Evolutionary conservation across 2,797 vertebrate genomes (phyloP), one percentile per base, ranked within the genome.

Genomic region (Pelobates cultripes): DNA sequence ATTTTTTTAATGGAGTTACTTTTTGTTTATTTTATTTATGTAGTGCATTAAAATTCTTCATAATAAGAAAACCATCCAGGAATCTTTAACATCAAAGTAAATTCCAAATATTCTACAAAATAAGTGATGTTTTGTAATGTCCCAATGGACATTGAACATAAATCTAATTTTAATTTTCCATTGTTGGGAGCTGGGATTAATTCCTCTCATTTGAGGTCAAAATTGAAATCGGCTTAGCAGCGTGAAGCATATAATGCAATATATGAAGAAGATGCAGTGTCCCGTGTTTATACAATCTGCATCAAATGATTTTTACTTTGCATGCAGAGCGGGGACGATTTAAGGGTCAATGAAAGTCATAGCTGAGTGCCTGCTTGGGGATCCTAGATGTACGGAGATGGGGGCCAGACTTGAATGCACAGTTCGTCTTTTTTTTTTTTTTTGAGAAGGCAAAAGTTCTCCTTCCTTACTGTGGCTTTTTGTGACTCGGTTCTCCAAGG

Each of bases 331-430:
- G n/a, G 51, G 77, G 68, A 76, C 47, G 77, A 76, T 84, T 57
- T 78, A 79, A 73, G 82, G 77, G 77, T 84, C 82, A 84, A 66
- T 79, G 82, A 75, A 84, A 84, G 82, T 84, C 82, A 75, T 15
- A 45, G 66, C 55, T 64, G 72, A 75, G 53, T 57, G 72, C 79
- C 66, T 79, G 82, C 43, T 64, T n/a, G 4, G 41, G 57, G 72
- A 84, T 71, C 72, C 67, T 70, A 67, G n/a, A 64, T 57, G 44
- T 79, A 42, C 57, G 71, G 28, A 79, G 45, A 57, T 15, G 73
- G 28, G 3, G 17, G 77, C 73, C 66, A 75, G 67, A 75, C 79
- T 79, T 84, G 79, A 41, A 71, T 53, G 43, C 64, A 66, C 61
- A 43, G 41, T 57, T 81, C 55, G 61, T 51, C 75, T 75, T 80